These are phyloP conservation scores for Harpagoxenus sublaevis DNA, from an alignment of 2,888 invertebrate species.

Conservation along the genomic window DNA sequence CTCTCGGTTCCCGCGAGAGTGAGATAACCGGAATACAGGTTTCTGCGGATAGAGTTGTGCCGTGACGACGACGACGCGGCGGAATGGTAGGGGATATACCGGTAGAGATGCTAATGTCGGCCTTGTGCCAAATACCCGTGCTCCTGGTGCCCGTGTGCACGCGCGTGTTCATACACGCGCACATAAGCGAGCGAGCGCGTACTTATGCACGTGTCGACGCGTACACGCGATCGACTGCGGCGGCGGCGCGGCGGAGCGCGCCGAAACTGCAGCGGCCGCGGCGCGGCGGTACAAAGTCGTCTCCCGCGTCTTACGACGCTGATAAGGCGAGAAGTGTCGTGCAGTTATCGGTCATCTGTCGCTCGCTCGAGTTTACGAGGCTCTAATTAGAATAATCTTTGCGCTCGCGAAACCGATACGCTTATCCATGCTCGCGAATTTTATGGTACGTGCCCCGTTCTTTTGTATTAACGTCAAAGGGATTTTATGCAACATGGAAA, in stretches of 20 bases:
- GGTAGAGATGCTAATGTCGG: conserved; percentile 86
- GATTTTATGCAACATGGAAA: background rate
- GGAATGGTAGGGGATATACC: conserved; percentile 84
- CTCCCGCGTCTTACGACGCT: conserved; percentile 49
- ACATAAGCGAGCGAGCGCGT: background rate
- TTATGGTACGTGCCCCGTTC: background rate
- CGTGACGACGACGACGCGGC: conserved; percentile 71
- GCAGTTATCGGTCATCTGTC: conserved; percentile 38
- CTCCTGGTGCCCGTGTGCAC: conserved; percentile 80
- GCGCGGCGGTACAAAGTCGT: conserved; percentile 1
- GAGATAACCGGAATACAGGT: conserved; percentile 84
- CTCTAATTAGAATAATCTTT: conserved; percentile 36
- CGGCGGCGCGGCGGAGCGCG: background rate
- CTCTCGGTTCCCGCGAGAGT: conserved; percentile 69
- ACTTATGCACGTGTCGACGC: background rate
- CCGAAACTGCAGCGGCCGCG: conserved; percentile 56
- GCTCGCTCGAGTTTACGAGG: conserved; percentile 17
- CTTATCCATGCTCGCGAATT: conserved; percentile 20
- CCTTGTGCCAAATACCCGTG: conserved; percentile 85
- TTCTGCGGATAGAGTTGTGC: conserved; percentile 83
- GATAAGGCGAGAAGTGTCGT: conserved; percentile 16
- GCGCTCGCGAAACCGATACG: conserved; percentile 7
- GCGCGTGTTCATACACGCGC: conserved; percentile 62
- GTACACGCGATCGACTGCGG: conserved; percentile 34
- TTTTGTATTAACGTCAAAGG: background rate